Percentiles rank a stretch among this genome's conserved stretches.
Conservation (phyloP, 2,797 vertebrate genomes). For the Bradypodion pumilum region DNA sequence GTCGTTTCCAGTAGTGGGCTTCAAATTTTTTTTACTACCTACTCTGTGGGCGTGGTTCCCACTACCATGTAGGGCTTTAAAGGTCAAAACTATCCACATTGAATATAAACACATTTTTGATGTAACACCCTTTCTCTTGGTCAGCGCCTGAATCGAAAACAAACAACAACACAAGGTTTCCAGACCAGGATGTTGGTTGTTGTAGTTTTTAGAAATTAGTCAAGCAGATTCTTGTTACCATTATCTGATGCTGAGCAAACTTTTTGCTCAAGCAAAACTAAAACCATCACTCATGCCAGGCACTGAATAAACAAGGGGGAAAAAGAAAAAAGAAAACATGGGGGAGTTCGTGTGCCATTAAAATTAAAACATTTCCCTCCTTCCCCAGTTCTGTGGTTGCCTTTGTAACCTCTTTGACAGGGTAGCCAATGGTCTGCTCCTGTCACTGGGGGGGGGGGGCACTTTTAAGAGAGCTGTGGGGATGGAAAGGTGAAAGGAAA, state of each 20-base stretch:
- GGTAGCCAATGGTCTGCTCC: constrained; percentile 49
- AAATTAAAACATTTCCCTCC: background rate
- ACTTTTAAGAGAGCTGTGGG: constrained; percentile 58
- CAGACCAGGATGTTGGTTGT: background rate
- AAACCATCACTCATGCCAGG: background rate
- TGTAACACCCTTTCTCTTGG: background rate
- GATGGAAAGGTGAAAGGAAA: constrained; percentile 50
- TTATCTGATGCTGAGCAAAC: background rate
- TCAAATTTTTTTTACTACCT: no score
- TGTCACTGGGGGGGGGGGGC: constrained; percentile 67
- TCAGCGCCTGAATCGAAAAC: background rate
- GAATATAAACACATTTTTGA: background rate
- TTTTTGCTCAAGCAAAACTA: background rate
- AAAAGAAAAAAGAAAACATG: background rate
- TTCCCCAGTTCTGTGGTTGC: background rate
- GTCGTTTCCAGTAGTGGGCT: no score
- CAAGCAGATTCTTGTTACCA: background rate
- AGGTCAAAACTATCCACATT: no score
- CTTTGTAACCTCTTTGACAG: constrained; percentile 30
- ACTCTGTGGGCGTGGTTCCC: no score
- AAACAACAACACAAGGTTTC: background rate
- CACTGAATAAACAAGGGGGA: background rate
- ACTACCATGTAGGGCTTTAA: no score
- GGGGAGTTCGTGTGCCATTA: background rate
- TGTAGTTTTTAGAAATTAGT: background rate